phyloP scores from a whole-genome alignment of 2,797 vertebrate genomes.

The Tragopan temminckii region DNA sequence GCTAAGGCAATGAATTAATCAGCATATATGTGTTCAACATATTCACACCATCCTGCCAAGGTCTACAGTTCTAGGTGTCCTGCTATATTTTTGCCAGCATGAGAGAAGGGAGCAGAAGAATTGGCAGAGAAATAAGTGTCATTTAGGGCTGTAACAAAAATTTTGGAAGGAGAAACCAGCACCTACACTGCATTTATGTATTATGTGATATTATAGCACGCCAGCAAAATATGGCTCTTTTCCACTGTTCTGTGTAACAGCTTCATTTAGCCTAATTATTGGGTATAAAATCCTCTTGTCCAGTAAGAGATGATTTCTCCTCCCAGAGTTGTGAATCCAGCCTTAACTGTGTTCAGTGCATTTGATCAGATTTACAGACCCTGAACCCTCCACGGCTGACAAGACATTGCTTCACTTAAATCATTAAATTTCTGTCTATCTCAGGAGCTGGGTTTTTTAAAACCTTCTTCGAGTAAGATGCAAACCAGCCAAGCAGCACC shows the following conservation, averaged over 20 bases:
- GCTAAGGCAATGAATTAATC: conserved; percentile 67
- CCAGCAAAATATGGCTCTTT: conserved; percentile 53
- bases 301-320: conserved; percentile 57
- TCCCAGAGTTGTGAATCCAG: conserved; percentile 61
- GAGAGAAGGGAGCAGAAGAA: conserved; percentile 23
- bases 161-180: conserved; percentile 66
- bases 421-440: conserved; percentile 27
- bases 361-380: conserved; percentile 41
- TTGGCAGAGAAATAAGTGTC: conserved; percentile 55
- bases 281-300: conserved; percentile 72
- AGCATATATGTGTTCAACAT: conserved; percentile 14
- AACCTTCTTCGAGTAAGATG: conserved; percentile 4
- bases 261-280: conserved; percentile 73
- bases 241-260: conserved; percentile 59
- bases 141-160: conserved; percentile 63
- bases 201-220: conserved; percentile 24
- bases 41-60: conserved; percentile 52
- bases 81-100: conserved; percentile 37
- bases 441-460: conserved; percentile 18
- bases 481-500: conserved; percentile 55
- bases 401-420: background rate
- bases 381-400: background rate
- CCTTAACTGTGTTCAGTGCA: background rate
- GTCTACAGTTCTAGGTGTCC: conserved; percentile 32
- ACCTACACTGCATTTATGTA: conserved; percentile 37